Evolutionary conservation across 30 jellyfish, hydroid and myxozoan species (phyloP).

Genomic region (Cassiopea andromeda): DNA sequence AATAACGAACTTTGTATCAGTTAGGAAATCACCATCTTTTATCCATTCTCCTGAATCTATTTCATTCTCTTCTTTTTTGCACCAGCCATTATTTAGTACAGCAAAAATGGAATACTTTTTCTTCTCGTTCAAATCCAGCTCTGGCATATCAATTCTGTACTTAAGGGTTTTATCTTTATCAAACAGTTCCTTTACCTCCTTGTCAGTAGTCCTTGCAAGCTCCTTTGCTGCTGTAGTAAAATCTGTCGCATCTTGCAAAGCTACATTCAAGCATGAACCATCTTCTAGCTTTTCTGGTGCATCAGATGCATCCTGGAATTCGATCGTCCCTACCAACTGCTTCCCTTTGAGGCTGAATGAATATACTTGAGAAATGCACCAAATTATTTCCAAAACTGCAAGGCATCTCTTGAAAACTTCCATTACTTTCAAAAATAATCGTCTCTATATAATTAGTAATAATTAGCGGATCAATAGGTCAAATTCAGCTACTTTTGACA

Average conservation of each 20-base stretch:
- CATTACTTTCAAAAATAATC: not conserved
- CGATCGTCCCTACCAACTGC: not conserved
- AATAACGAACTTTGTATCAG: constrained; percentile 1
- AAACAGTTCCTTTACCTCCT: not conserved
- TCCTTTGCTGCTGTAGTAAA: constrained; percentile 27
- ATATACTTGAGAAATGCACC: not conserved
- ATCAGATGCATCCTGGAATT: constrained; percentile 36
- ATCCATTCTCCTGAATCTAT: constrained; percentile 47
- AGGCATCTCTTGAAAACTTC: not conserved
- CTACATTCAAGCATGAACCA: constrained; percentile 44
- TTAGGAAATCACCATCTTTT: constrained; percentile 8
- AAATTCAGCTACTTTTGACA: not conserved
- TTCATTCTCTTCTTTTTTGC: not conserved
- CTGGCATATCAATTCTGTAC: constrained; percentile 12
- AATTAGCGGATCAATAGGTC: not conserved
- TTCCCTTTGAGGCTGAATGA: constrained; percentile 24
- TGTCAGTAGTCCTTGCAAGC: constrained; percentile 1
- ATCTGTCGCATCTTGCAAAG: constrained; percentile 20
- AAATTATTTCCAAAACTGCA: not conserved
- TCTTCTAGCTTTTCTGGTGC: constrained; percentile 4
- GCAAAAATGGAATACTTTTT: constrained; percentile 21
- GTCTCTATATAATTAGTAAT: not conserved
- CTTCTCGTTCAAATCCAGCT: not conserved
- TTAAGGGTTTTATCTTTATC: not conserved
- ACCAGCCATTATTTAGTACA: constrained; percentile 22